Conservation (phyloP, 2,888 invertebrate genomes). For the Cacoxenus indagator region DNA sequence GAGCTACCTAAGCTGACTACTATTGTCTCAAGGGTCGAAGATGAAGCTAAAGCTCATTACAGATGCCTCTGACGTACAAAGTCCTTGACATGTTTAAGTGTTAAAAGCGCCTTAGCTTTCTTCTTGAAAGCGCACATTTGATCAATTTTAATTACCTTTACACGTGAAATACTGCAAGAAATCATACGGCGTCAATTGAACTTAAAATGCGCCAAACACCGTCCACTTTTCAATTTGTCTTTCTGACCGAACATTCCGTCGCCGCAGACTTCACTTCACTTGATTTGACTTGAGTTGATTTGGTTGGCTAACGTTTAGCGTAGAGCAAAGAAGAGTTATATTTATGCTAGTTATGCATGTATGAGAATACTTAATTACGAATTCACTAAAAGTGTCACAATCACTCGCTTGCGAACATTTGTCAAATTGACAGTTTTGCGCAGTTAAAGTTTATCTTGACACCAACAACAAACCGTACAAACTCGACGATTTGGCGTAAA, state of each 20-base stretch:
- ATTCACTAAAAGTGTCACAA: constrained; percentile 65
- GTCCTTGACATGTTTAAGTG: constrained; percentile 61
- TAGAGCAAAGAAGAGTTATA: constrained; percentile 23
- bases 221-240: constrained; percentile 53
- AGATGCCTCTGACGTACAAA: constrained; percentile 49
- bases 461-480: constrained; percentile 20
- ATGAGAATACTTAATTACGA: constrained; percentile 61
- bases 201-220: constrained; percentile 22
- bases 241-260: constrained; percentile 38
- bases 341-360: constrained; percentile 59
- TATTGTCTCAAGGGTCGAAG: too few species aligned
- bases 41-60: constrained; percentile 38
- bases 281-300: not conserved
- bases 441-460: constrained; percentile 54
- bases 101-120: not conserved
- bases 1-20: too few species aligned
- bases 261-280: constrained; percentile 25
- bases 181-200: not conserved
- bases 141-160: constrained; percentile 55
- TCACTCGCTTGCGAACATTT: constrained; percentile 55
- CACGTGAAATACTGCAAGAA: constrained; percentile 3
- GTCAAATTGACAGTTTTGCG: constrained; percentile 61
- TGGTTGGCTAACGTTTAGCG: constrained; percentile 1
- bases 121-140: not conserved
- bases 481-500: not conserved